phyloP scores from a whole-genome alignment of 2,113 vertebrate species.

The Cavia porcellus region DNA sequence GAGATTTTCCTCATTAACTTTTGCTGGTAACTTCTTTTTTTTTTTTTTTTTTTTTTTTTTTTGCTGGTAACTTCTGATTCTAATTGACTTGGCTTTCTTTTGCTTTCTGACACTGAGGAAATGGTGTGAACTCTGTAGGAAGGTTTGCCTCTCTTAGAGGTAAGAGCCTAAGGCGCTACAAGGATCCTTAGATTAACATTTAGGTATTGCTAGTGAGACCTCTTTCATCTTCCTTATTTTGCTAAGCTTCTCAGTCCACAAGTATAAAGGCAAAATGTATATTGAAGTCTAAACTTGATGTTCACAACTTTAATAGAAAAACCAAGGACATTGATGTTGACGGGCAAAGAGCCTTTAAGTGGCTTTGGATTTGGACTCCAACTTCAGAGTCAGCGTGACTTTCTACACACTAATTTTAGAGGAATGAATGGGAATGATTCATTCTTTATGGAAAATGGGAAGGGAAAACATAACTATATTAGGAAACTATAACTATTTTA shows the following conservation, averaged over 20 bases:
- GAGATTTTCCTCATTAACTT: not conserved
- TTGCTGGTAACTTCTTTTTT: not conserved
- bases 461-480: not conserved
- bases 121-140: not conserved
- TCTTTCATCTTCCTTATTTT: not conserved
- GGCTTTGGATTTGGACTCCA: slow-evolving; percentile 7
- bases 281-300: not conserved
- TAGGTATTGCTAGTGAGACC: not conserved
- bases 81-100: not conserved
- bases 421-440: slow-evolving; percentile 47
- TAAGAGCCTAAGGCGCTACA: not conserved
- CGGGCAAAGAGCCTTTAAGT: slow-evolving; percentile 35
- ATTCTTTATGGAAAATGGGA: slow-evolving; percentile 18
- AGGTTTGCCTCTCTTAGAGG: not conserved
- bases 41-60: too few species aligned
- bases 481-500: slow-evolving; percentile 21
- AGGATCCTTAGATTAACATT: not conserved
- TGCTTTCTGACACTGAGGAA: not conserved
- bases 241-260: not conserved
- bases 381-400: not conserved
- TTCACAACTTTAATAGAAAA: not conserved
- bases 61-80: slow-evolving; percentile 1
- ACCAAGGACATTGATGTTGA: not conserved
- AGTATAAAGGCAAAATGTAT: not conserved
- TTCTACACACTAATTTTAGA: slow-evolving; percentile 57